These are phyloP conservation scores for Protobothrops mucrosquamatus DNA, from an alignment of 2,113 vertebrate species.

Conservation along the genomic window DNA sequence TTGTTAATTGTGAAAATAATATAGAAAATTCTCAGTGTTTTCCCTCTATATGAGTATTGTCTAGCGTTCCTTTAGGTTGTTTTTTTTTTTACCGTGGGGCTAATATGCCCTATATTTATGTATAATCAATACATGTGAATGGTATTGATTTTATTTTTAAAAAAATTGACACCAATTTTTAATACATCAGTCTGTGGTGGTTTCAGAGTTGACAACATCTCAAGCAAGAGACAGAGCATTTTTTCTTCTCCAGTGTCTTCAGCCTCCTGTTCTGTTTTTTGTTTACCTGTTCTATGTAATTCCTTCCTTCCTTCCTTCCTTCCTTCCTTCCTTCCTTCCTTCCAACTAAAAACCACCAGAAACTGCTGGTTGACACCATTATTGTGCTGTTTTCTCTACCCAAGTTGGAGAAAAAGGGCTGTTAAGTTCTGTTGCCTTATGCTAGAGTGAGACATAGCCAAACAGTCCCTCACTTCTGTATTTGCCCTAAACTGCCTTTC, in stretches of 20 bases:
- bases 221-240: neutral
- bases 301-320: neutral
- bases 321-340: neutral
- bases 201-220: neutral
- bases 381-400: neutral
- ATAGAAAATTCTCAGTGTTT: neutral
- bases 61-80: neutral
- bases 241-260: neutral
- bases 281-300: neutral
- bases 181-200: neutral
- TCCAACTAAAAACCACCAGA: neutral
- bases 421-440: neutral
- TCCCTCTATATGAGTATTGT: neutral
- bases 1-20: neutral
- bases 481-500: neutral
- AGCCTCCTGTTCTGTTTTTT: neutral
- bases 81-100: neutral
- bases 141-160: neutral
- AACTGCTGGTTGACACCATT: neutral
- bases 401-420: neutral
- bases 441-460: neutral
- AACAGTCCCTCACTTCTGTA: neutral
- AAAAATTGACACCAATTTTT: neutral
- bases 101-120: neutral
- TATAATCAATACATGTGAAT: neutral